phyloP scores from a whole-genome alignment of 2,113 vertebrate species.

The Pteruthius melanotis region DNA sequence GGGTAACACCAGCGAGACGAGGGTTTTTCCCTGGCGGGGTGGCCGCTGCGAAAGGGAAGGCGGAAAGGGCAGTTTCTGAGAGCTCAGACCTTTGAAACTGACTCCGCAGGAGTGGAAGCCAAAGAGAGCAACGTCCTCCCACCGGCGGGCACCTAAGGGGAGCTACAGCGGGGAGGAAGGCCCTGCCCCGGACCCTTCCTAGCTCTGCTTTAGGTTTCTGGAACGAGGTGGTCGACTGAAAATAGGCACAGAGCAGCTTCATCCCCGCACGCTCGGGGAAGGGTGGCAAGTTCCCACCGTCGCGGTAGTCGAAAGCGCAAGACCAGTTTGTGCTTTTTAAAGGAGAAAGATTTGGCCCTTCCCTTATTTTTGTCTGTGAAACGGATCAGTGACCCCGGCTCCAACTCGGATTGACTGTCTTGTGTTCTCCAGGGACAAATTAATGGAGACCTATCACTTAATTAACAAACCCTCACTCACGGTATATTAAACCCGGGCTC shows the following conservation, averaged over 20 bases:
- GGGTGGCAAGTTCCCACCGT: neutral
- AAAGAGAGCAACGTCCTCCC: constrained; percentile 25
- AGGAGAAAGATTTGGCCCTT: neutral
- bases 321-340: neutral
- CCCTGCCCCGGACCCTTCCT: neutral
- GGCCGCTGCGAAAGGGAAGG: neutral
- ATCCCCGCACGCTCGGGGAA: neutral
- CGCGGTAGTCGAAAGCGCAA: neutral
- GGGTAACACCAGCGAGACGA: neutral
- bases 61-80: neutral
- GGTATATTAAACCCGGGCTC: constrained; percentile 41
- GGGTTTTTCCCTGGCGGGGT: neutral
- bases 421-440: constrained; percentile 84
- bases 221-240: neutral
- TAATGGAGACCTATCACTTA: constrained; percentile 88
- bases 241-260: neutral
- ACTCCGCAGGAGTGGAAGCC: neutral
- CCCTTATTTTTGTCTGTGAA: constrained; percentile 65
- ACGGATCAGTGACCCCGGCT: constrained; percentile 75
- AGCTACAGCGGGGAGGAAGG: neutral
- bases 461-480: constrained; percentile 81
- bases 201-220: neutral
- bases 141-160: neutral
- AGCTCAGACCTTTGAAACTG: constrained; percentile 48
- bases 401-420: constrained; percentile 79